A percentile compares a stretch with the other conserved stretches of the same genome.
phyloP scores from a whole-genome alignment of 2,113 vertebrate species.

The Eulemur macaco region DNA sequence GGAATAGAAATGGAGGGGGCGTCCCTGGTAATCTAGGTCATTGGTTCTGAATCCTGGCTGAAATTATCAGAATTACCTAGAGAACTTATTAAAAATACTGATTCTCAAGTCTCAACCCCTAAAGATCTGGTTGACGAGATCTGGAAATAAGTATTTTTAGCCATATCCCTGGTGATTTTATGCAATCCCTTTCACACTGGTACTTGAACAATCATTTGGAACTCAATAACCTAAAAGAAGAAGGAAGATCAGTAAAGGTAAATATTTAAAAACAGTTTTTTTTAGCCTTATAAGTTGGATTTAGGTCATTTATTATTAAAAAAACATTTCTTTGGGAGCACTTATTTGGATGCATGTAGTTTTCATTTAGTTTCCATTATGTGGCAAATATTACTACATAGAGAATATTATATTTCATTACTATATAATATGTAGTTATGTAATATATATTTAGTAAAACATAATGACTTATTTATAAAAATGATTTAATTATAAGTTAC shows the following conservation, averaged over 20 bases:
- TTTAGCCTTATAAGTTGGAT: neutral
- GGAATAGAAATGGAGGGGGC: neutral
- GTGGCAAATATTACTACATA: neutral
- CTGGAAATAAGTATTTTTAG: slow-evolving; percentile 55
- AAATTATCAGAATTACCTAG: slow-evolving; percentile 29
- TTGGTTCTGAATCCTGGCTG: neutral
- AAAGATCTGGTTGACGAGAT: slow-evolving; percentile 20
- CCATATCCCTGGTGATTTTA: neutral
- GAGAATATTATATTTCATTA: neutral
- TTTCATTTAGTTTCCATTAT: neutral
- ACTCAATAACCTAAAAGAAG: neutral
- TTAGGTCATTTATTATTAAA: neutral
- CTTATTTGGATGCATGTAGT: neutral
- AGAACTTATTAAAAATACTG: slow-evolving; percentile 54
- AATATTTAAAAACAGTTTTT: neutral
- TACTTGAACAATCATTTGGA: slow-evolving; percentile 18
- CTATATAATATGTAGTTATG: neutral
- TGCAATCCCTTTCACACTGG: neutral
- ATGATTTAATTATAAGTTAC: neutral
- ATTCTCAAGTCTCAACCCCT: slow-evolving; percentile 13
- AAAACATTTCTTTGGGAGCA: neutral
- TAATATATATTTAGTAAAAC: neutral
- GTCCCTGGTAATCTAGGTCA: neutral
- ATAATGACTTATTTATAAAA: neutral
- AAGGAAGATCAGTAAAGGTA: neutral